Evolutionary conservation across 2,113 vertebrate species (phyloP).

Genomic region (Cebidichthys violaceus): DNA sequence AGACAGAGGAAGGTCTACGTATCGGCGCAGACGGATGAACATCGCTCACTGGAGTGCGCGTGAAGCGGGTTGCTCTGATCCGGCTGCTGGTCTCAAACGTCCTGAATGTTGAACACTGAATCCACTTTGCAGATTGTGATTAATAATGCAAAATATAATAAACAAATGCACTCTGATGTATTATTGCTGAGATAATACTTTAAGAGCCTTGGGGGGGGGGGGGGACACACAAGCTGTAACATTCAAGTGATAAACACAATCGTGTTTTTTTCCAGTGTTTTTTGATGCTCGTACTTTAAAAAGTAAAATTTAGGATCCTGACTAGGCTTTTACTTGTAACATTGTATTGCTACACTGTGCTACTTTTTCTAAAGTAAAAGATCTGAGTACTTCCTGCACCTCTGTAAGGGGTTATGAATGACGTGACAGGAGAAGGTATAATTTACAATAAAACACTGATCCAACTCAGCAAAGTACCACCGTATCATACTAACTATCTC

Average conservation of each 20-base stretch:
- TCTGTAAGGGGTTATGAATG: background rate
- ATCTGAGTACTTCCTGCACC: background rate
- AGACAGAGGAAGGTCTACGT: slow-evolving; percentile 69
- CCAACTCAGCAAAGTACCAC: background rate
- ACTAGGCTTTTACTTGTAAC: background rate
- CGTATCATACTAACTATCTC: background rate
- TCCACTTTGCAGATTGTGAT: background rate
- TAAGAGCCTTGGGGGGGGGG: background rate
- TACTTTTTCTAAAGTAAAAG: background rate
- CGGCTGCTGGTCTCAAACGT: background rate
- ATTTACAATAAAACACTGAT: background rate
- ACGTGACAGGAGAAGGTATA: background rate
- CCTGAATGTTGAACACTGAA: no score
- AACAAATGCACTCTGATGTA: background rate
- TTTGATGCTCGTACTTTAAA: background rate
- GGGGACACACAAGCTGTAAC: background rate
- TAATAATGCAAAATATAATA: background rate
- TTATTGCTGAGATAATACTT: background rate
- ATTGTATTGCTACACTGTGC: background rate
- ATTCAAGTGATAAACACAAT: background rate
- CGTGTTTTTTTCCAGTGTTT: no score
- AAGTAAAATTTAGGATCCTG: no score
- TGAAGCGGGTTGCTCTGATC: slow-evolving; percentile 19
- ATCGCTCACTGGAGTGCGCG: slow-evolving; percentile 70
- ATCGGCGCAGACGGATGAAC: slow-evolving; percentile 74